phyloP scores from a whole-genome alignment of 2,113 vertebrate species.

The Chrysemys picta region DNA sequence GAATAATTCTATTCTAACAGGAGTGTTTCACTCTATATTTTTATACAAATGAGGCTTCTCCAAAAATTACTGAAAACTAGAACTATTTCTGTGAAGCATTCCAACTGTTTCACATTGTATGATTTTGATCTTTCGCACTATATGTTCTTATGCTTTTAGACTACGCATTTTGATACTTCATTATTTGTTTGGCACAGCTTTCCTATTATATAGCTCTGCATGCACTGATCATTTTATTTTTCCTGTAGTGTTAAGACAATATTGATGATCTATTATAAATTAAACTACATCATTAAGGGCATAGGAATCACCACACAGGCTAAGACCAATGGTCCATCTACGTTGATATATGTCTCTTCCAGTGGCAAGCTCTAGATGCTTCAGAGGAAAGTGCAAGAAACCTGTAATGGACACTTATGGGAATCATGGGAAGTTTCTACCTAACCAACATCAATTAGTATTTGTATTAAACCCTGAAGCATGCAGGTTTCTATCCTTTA shows the following conservation, averaged over 20 bases:
- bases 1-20: neutral
- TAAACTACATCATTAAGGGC: too few species aligned
- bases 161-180: too few species aligned
- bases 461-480: fast-evolving
- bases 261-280: too few species aligned
- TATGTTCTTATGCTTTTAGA: too few species aligned
- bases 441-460: fast-evolving
- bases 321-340: neutral
- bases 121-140: too few species aligned
- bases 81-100: neutral
- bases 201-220: fast-evolving
- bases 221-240: neutral
- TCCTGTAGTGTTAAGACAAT: neutral
- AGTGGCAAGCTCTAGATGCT: neutral
- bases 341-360: neutral
- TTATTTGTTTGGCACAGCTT: neutral
- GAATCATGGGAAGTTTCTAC: neutral
- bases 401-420: neutral
- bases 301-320: fast-evolving
- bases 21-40: neutral
- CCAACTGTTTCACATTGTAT: fast-evolving
- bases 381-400: neutral
- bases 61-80: neutral
- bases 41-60: neutral
- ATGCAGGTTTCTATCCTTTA: fast-evolving